These are phyloP conservation scores for Contarinia nasturtii DNA, from an alignment of 1,140 invertebrate genomes.

Conservation along the genomic window DNA sequence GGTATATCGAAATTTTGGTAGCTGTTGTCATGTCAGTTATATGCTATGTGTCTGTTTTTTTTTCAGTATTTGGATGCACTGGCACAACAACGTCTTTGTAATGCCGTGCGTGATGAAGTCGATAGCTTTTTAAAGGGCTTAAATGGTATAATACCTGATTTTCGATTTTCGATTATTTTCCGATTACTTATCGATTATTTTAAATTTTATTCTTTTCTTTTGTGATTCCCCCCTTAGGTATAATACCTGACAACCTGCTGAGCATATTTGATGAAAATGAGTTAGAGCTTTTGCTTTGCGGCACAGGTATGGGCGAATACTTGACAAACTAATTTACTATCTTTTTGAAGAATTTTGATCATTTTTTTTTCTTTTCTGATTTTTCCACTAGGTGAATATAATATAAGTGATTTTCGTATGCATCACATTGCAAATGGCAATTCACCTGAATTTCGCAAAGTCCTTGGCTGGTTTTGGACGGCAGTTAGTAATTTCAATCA, in stretches of 20 bases:
- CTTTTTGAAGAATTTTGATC: too few species aligned
- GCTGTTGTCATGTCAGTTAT: neutral
- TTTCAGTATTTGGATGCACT: slow-evolving; percentile 61
- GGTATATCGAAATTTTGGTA: neutral
- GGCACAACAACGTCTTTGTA: slow-evolving; percentile 72
- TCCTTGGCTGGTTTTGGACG: slow-evolving; percentile 89
- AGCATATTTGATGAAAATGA: slow-evolving; percentile 95
- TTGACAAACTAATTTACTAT: too few species aligned
- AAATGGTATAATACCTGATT: slow-evolving; percentile 75
- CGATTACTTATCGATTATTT: too few species aligned
- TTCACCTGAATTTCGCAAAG: slow-evolving; percentile 62
- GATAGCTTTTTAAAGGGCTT: slow-evolving; percentile 78
- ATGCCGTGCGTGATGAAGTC: slow-evolving; percentile 61
- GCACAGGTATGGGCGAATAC: too few species aligned
- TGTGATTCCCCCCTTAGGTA: too few species aligned
- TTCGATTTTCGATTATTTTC: too few species aligned
- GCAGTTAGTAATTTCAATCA: slow-evolving; percentile 78
- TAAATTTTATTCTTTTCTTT: too few species aligned
- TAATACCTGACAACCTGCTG: slow-evolving; percentile 63
- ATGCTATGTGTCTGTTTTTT: neutral
- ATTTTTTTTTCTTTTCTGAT: too few species aligned
- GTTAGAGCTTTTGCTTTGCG: slow-evolving; percentile 80
- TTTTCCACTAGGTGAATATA: too few species aligned
- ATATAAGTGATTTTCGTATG: slow-evolving; percentile 68
- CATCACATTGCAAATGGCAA: slow-evolving; percentile 74